Evolutionary conservation across 2,888 invertebrate species (phyloP), one percentile per base, ranked within the genome.

Genomic region (Hecatera dysodea): DNA sequence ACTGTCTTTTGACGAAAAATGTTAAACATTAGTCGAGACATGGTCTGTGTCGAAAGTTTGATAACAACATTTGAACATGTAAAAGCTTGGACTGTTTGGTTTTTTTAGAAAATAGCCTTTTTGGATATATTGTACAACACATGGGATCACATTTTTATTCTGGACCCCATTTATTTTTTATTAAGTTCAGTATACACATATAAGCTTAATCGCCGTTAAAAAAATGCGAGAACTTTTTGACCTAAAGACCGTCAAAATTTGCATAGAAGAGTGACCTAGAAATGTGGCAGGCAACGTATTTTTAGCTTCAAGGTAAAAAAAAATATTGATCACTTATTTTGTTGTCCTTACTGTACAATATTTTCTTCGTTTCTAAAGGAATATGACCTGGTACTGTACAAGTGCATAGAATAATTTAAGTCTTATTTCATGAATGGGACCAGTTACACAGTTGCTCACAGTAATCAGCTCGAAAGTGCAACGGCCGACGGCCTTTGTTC

Each of bases 401-500:
- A 19, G n/a, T 0, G 24, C 12, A 29, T 1, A 15, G 15, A 24
- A n/a, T n/a, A n/a, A n/a, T n/a, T n/a, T 33, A 22, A 33, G 22
- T 42, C 19, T 33, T 68, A 48, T 50, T 74, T 29, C 22, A 53
- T 39, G 22, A 74, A 74, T 63, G 44, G 29, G 48, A 62, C 29
- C 80, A 42, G 46, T 62, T 67, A 33, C n/a, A n/a, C n/a, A n/a
- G n/a, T n/a, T n/a, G 22, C 36, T 48, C 64, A 42, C 46, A 29
- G 39, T 60, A 57, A 80, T 56, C 55, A 27, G 11, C 39, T 65
- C 5, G 22, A 50, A 48, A 77, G 78, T 78, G 82, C 71, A 78
- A 81, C 65, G 78, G 62, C 78, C 71, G 81, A 81, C 65, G 78
- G 62, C 78, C 82, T 70, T 55, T 15, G 11, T 60, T 52, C 46